Evolutionary conservation across 2,113 vertebrate genomes (phyloP).

Genomic region (Ailurus styani): DNA sequence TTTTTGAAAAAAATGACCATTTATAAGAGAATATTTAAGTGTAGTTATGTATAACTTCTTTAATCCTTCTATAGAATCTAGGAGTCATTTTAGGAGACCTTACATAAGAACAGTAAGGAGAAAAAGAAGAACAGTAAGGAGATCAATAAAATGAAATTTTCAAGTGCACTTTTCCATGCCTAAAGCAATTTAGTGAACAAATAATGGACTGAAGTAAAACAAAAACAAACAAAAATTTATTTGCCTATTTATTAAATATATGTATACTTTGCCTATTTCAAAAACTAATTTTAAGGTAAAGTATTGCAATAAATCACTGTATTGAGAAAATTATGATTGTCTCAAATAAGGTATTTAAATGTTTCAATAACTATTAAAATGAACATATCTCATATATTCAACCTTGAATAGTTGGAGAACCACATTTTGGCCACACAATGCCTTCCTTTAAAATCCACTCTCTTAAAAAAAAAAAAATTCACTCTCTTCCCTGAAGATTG

Average conservation of each 20-base stretch:
- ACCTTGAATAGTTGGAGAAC: not conserved
- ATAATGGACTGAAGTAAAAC: not conserved
- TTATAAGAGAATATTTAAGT: not conserved
- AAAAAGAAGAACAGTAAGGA: not conserved
- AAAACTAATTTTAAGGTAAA: not conserved
- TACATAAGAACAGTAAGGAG: not conserved
- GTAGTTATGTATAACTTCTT: not conserved
- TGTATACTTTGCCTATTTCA: not conserved
- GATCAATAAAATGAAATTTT: conserved; percentile 14
- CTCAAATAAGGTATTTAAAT: not conserved
- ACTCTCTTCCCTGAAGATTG: not conserved
- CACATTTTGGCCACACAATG: not conserved
- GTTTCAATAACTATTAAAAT: not conserved
- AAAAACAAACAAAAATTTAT: not conserved
- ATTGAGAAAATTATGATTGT: not conserved
- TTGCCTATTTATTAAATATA: not conserved
- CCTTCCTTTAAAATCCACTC: not conserved
- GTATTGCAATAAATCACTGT: not conserved
- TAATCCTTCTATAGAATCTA: not conserved
- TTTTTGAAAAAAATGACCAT: not conserved
- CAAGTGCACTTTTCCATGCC: not conserved
- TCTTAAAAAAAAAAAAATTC: not conserved
- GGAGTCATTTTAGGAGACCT: not conserved
- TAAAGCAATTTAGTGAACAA: not conserved
- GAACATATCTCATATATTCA: not conserved